Percentiles rank a stretch among this genome's conserved stretches.
phyloP scores from a whole-genome alignment of 2,797 vertebrate species.

The Gorsachius magnificus region DNA sequence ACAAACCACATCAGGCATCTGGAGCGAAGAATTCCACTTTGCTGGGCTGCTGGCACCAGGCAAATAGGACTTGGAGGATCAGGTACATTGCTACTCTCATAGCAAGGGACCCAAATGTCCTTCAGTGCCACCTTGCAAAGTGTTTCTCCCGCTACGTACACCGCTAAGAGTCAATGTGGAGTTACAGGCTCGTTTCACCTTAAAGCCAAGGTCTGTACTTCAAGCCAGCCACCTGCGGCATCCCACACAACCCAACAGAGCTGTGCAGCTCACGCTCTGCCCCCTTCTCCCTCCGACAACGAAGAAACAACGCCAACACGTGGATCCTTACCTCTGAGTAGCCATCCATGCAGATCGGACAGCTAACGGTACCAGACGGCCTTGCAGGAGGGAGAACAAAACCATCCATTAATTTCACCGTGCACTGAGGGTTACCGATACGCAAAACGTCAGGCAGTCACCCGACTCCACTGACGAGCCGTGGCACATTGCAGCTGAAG shows the following conservation, averaged over 20 bases:
- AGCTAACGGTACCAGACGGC: constrained; percentile 82
- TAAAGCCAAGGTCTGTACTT: neutral
- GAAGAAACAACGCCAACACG: accelerated
- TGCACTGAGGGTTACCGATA: accelerated
- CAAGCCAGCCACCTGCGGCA: neutral
- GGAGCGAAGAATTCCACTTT: neutral
- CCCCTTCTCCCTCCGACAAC: neutral
- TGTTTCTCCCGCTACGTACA: neutral
- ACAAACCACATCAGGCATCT: neutral
- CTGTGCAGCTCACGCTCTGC: neutral
- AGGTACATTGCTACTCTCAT: too few species aligned
- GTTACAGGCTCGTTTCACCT: neutral
- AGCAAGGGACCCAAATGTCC: neutral
- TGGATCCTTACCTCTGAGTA: constrained; percentile 86
- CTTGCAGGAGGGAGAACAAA: constrained; percentile 33
- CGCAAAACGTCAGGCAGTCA: accelerated
- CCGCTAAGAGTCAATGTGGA: neutral
- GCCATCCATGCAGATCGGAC: constrained; percentile 91
- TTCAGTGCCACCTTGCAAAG: neutral
- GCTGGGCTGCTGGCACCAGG: neutral
- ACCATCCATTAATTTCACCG: neutral
- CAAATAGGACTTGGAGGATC: neutral
- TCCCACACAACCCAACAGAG: neutral
- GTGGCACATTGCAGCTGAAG: neutral
- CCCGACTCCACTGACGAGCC: neutral